Percentiles rank a stretch among this genome's conserved stretches.
phyloP scores from a whole-genome alignment of 2,888 invertebrate genomes.

The Sicus ferrugineus region DNA sequence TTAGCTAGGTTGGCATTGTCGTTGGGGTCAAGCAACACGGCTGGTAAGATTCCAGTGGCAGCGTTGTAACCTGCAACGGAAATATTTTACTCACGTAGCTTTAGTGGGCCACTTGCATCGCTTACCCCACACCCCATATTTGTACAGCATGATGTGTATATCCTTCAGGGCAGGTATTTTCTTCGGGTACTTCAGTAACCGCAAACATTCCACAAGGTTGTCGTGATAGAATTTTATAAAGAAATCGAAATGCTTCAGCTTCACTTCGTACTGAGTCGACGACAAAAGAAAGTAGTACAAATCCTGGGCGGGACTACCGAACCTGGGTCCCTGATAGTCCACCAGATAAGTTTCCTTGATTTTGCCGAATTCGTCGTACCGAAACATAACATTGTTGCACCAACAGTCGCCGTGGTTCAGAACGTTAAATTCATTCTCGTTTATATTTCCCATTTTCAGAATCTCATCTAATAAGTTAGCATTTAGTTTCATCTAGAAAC shows the following conservation, averaged over 20 bases:
- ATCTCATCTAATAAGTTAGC: constrained; percentile 39
- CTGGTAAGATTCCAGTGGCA: constrained; percentile 49
- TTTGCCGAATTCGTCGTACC: constrained; percentile 46
- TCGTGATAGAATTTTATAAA: constrained; percentile 57
- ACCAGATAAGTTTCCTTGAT: constrained; percentile 53
- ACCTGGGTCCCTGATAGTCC: constrained; percentile 57
- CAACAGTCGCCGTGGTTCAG: constrained; percentile 59
- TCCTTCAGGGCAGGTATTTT: constrained; percentile 52
- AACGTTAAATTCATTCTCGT: constrained; percentile 51
- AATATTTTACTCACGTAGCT: constrained; percentile 29
- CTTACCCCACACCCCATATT: constrained; percentile 53
- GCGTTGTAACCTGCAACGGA: constrained; percentile 43
- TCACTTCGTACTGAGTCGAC: constrained; percentile 54
- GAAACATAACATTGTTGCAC: constrained; percentile 61
- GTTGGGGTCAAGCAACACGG: constrained; percentile 50
- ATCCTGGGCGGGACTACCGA: constrained; percentile 56
- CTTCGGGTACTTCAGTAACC: constrained; percentile 50
- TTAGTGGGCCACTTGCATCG: constrained; percentile 38
- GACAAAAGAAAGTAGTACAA: constrained; percentile 53
- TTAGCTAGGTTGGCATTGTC: constrained; percentile 51
- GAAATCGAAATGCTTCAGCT: constrained; percentile 56
- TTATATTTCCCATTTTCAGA: constrained; percentile 21
- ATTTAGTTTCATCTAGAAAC: constrained; percentile 33
- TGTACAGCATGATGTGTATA: constrained; percentile 51
- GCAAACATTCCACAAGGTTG: constrained; percentile 50